Base-by-base conservation (phyloP, 2,888 invertebrate species). In the Liodrosophila aerea region DNA sequence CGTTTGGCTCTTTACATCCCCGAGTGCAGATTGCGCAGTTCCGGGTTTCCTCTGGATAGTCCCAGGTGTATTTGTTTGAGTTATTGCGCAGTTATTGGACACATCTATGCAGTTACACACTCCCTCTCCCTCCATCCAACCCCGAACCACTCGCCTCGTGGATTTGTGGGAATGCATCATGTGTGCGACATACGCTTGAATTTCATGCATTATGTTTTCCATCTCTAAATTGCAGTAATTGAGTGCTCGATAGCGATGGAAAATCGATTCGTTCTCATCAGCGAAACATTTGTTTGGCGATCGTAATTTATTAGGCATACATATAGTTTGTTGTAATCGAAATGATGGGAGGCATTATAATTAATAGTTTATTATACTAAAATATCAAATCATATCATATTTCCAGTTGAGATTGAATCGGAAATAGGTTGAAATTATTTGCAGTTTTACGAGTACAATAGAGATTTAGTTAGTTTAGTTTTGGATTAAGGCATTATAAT, bases 31-130 rank as follows among this genome's bases (percentile, higher is more conserved):
- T 56, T 34, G 30, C 31, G 1, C 34, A 12, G n/a, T 5, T 39
- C 16, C 39, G 22, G 22, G 22, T 22, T 22, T 5, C 22, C 22
- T 22, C 39, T 39, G 65, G 29, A 34, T 40, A 49, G 72, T 82
- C 80, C 80, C 80, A 80, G 80, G 80, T 80, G 80, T 74, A 80
- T 82, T 76, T 70, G 64, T 57, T 69, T 80, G 80, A 80, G 76
- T 76, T 76, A 80, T 80, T 80, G 80, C 80, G 69, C 69, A 76
- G 83, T 80, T 80, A 72, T 64, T 61, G 78, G 76, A 61, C 51
- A 62, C 50, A 53, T 57, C 37, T 47, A 29, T 29, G 36, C 46
- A 43, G 22, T 36, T n/a, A n/a, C n/a, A n/a, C 37, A 52, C 22
- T 11, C 43, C 31, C 29, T 43, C 47, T 33, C 30, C 3, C n/a